Evolutionary conservation across 2,888 invertebrate species (phyloP), one percentile per base, ranked within the genome.

Genomic region (Lymantria dispar): DNA sequence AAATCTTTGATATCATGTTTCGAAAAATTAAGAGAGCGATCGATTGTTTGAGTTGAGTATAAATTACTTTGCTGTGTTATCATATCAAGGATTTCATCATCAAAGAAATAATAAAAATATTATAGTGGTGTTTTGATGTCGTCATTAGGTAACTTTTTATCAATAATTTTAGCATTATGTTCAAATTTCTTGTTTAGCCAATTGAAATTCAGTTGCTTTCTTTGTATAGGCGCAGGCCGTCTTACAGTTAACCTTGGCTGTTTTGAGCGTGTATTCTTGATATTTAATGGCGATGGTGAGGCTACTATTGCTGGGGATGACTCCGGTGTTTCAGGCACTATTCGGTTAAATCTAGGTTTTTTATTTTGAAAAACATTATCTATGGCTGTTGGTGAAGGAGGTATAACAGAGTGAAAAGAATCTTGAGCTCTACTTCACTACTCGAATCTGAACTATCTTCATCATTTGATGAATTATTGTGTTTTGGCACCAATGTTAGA

Each of bases 271-370:
- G 48, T 54, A 51, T 47, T 51, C n/a, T n/a, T n/a, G 46, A 57
- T 47, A 48, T 51, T 48, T 31, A 53, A 53, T n/a, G 53, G 56
- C 11, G 50, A 56, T 53, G 53, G 48, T 48, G 45, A 47, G 45
- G 50, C 50, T 50, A 53, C 47, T 50, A 41, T 54, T 54, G 40
- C 31, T 50, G 50, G 43, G n/a, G 54, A 54, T 52, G 47, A 50
- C 50, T 48, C 56, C 15, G 56, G 43, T 47, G 56, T 48, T 53
- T 52, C 45, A 45, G 56, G 50, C 44, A 56, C 50, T 52, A 52
- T 56, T 50, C 52, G 45, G 48, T 52, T 56, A 40, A 52, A 50
- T 29, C 43, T 47, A 48, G 42, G 48, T 14, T 43, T 48, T 48
- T 43, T 48, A 48, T 42, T 48, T 48, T 10, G 36, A 48, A 49